A percentile compares a stretch with the other conserved stretches of the same genome.
These are phyloP conservation scores for Calliscelio sp. DNA, from an alignment of 2,888 invertebrate species.

Conservation along the genomic window DNA sequence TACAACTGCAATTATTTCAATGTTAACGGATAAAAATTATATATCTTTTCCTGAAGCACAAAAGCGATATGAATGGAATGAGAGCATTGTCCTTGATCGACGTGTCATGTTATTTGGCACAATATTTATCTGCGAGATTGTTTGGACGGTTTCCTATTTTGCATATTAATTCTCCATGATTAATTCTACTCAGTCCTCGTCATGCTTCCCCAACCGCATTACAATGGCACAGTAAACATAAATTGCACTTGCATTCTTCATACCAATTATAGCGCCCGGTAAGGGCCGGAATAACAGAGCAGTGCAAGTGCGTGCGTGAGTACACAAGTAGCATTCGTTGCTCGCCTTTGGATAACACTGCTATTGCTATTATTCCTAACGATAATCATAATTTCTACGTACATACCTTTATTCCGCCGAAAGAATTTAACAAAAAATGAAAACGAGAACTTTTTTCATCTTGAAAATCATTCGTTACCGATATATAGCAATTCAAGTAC, in stretches of 20 bases:
- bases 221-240: slow-evolving; percentile 70
- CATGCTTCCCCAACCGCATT: slow-evolving; percentile 70
- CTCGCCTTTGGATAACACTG: slow-evolving; percentile 46
- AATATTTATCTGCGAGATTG: slow-evolving; percentile 67
- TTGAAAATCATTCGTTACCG: no score
- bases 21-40: no score
- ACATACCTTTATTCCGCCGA: not conserved
- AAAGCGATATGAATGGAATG: slow-evolving; percentile 17
- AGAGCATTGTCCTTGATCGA: slow-evolving; percentile 35
- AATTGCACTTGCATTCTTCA: slow-evolving; percentile 73
- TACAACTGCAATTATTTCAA: no score
- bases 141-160: slow-evolving; percentile 62
- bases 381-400: slow-evolving; percentile 43
- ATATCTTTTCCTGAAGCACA: no score
- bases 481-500: no score
- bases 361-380: slow-evolving; percentile 52
- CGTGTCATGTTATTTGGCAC: slow-evolving; percentile 40
- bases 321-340: slow-evolving; percentile 50
- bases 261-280: slow-evolving; percentile 67
- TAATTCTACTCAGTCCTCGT: slow-evolving; percentile 71
- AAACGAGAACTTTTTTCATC: no score
- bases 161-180: slow-evolving; percentile 72
- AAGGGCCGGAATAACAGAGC: slow-evolving; percentile 64
- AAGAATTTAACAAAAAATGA: no score
- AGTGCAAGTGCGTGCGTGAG: slow-evolving; percentile 62